phyloP scores from a whole-genome alignment of 2,888 invertebrate species.

The Tenthredo notha region DNA sequence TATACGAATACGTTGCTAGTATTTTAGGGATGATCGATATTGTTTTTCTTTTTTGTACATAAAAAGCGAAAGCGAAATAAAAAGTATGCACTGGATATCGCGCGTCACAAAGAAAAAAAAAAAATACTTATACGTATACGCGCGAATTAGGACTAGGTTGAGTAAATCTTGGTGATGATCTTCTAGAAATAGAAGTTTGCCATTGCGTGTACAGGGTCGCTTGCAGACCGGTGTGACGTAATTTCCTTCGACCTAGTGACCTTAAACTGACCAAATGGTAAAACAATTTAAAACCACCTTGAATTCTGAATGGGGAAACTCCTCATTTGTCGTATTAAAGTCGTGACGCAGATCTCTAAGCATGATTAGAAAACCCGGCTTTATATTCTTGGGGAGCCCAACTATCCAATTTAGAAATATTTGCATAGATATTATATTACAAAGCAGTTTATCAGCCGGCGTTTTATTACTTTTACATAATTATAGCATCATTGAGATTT shows the following conservation, averaged over 20 bases:
- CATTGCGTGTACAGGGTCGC: slow-evolving; percentile 3
- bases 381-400: not conserved
- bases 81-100: no score
- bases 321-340: not conserved
- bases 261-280: slow-evolving; percentile 32
- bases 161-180: slow-evolving; percentile 20
- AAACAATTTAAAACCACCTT: slow-evolving; percentile 22
- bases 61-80: no score
- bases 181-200: not conserved
- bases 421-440: not conserved
- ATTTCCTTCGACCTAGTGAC: slow-evolving; percentile 50
- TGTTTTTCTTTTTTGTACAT: no score
- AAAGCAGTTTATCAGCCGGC: not conserved
- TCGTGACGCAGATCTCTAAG: not conserved
- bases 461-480: not conserved
- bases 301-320: not conserved
- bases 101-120: no score
- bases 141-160: not conserved
- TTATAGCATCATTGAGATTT: no score
- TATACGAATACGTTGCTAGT: not conserved
- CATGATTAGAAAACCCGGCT: not conserved
- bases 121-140: not conserved
- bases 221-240: slow-evolving; percentile 46
- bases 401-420: not conserved
- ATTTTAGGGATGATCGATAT: no score